These are phyloP conservation scores for Drosophila imparisetae DNA, from an alignment of 2,888 invertebrate species.

Conservation along the genomic window DNA sequence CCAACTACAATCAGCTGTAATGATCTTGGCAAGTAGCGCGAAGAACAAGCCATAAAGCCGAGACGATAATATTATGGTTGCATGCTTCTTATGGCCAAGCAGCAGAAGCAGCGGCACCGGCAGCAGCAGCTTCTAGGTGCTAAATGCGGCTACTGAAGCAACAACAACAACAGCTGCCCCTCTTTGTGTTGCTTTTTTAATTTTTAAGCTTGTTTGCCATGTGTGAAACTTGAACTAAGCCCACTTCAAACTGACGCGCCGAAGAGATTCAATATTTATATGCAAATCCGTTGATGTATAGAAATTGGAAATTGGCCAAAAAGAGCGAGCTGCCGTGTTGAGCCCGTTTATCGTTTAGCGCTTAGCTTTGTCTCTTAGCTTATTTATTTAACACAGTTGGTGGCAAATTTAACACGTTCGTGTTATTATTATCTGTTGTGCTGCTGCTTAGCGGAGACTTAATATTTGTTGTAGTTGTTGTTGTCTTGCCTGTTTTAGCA, in stretches of 20 bases:
- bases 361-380: conserved; percentile 18
- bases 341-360: not conserved
- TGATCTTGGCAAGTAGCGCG: conserved; percentile 51
- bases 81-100: conserved; percentile 53
- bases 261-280: conserved; percentile 59
- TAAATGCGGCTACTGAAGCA: conserved; percentile 43
- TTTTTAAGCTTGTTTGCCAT: conserved; percentile 41
- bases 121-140: conserved; percentile 39
- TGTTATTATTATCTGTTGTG: conserved; percentile 36
- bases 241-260: conserved; percentile 49
- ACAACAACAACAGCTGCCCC: not conserved
- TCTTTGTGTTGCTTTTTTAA: conserved; percentile 28
- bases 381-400: conserved; percentile 80
- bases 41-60: conserved; percentile 71
- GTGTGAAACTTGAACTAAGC: conserved; percentile 31
- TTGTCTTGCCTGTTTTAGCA: conserved; percentile 35
- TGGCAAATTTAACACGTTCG: conserved; percentile 75
- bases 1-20: conserved; percentile 35
- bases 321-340: conserved; percentile 16
- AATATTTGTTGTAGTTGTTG: conserved; percentile 11
- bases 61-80: conserved; percentile 54
- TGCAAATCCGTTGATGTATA: conserved; percentile 63
- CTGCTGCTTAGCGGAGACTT: conserved; percentile 26
- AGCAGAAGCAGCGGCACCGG: conserved; percentile 17
- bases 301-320: conserved; percentile 48